These are phyloP conservation scores for Onchidella celtica DNA, from an alignment of 2,888 invertebrate species.

Conservation along the genomic window DNA sequence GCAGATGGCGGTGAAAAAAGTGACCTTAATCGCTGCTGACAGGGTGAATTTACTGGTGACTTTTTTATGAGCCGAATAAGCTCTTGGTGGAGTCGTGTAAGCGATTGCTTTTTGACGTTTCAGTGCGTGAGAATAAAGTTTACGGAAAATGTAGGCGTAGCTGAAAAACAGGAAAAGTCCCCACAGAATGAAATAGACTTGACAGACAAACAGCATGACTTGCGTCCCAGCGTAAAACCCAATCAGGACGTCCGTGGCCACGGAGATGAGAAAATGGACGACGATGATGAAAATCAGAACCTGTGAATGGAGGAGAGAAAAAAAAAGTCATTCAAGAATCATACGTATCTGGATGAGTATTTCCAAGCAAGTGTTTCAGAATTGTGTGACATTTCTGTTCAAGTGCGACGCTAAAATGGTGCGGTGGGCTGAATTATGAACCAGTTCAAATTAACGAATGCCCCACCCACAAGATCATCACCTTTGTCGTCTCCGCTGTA, in stretches of 20 bases:
- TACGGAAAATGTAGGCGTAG: conserved; percentile 84
- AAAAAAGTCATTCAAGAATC: no score
- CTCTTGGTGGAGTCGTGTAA: background rate
- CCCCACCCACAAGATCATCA: no score
- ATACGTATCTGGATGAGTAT: background rate
- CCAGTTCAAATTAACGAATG: no score
- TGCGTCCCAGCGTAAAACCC: conserved; percentile 67
- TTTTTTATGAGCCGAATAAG: background rate
- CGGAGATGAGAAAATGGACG: conserved; percentile 89
- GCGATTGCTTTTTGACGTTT: conserved; percentile 74
- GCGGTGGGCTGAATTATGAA: no score
- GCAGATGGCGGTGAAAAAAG: conserved; percentile 91
- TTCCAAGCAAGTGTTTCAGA: no score
- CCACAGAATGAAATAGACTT: conserved; percentile 90
- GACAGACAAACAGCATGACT: conserved; percentile 82
- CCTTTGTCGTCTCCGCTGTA: no score
- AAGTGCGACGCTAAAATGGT: no score
- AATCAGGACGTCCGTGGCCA: conserved; percentile 87
- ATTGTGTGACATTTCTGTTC: no score
- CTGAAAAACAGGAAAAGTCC: conserved; percentile 91
- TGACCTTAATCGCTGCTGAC: conserved; percentile 93
- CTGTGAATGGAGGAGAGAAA: conserved; percentile 32
- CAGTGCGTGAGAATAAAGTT: conserved; percentile 73
- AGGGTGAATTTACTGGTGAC: conserved; percentile 81
- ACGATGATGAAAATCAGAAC: conserved; percentile 89